Base-by-base conservation (phyloP, 2,888 invertebrate species). In the Hirtodrosophila duncani region DNA sequence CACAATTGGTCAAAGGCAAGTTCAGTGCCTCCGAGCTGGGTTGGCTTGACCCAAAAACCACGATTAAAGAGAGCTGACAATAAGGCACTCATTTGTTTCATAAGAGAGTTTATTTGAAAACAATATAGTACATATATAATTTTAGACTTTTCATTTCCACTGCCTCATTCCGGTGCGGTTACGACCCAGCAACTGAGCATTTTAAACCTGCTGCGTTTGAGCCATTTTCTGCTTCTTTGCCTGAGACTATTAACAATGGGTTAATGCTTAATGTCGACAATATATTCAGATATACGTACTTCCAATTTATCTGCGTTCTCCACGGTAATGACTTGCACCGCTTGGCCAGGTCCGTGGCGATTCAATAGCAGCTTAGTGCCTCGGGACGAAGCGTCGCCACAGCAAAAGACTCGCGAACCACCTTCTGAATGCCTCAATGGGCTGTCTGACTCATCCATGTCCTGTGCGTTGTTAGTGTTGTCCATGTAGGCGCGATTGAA, bases 321-420 rank as follows among this genome's bases (percentile, higher is more conserved):
- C 43, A 62, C 59, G 5, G 90, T 90, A 72, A 92, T 88, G 17
- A 93, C 91, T 87, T 93, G 92, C 8, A 93, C 92, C 0, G 93
- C 92, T 84, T 92, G 92, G 1, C 93, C 93, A 0, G 93, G 93
- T 11, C 84, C 84, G n/a, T 62, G 27, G 9, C 81, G 81, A 24
- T 39, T 50, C 13, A 69, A 9, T 3, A 63, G 34, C 24, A 81
- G 9, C 21, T 81, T 81, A 1, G 72, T 31, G 18, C 38, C 49
- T 24, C 79, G 80, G 10, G 63, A 63, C 5, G 48, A 55, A 1
- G 38, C 37, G 1, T 80, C 81, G 18, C 82, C 85, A 43, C 87
- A 87, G 66, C 87, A 87, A 52, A 87, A 87, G 20, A 86, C 85
- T 29, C 86, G 84, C 9, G 82, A 53, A n/a, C n/a, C n/a, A n/a